phyloP scores from a whole-genome alignment of 2,113 vertebrate species.

The Galemys pyrenaicus region DNA sequence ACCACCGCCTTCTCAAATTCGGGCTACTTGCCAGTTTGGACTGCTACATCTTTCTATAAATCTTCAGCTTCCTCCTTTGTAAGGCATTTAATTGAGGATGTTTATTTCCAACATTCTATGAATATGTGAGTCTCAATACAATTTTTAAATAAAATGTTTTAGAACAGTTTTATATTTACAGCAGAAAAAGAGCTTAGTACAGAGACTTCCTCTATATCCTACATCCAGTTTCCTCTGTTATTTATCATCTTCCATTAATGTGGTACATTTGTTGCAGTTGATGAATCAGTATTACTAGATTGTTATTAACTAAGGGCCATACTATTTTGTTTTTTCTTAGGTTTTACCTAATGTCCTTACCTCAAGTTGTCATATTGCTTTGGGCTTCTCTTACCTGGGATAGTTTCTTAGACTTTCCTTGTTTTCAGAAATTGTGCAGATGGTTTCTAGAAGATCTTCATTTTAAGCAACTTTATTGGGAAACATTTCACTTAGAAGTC shows the following conservation, averaged over 20 bases:
- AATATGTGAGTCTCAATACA: background rate
- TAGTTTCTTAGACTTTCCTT: background rate
- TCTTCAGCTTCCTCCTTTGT: background rate
- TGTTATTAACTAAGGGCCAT: background rate
- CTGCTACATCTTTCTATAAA: background rate
- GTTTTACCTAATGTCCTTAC: background rate
- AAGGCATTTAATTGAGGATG: background rate
- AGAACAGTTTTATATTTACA: background rate
- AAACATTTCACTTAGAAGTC: too few species aligned
- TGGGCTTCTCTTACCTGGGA: background rate
- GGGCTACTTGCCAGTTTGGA: background rate
- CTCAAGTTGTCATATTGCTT: background rate
- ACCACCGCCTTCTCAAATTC: background rate
- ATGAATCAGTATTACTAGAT: background rate
- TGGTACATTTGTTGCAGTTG: background rate
- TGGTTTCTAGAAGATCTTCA: too few species aligned
- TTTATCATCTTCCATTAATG: background rate
- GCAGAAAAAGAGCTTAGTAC: background rate
- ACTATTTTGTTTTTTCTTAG: background rate
- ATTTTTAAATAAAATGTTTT: background rate
- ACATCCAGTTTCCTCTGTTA: background rate
- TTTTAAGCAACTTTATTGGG: too few species aligned
- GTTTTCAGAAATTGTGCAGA: background rate
- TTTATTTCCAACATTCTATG: slow-evolving; percentile 26
- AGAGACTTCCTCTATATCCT: background rate